Conservation (phyloP, 92 coral and sea anemone species). For the Pocillopora meandrina region DNA sequence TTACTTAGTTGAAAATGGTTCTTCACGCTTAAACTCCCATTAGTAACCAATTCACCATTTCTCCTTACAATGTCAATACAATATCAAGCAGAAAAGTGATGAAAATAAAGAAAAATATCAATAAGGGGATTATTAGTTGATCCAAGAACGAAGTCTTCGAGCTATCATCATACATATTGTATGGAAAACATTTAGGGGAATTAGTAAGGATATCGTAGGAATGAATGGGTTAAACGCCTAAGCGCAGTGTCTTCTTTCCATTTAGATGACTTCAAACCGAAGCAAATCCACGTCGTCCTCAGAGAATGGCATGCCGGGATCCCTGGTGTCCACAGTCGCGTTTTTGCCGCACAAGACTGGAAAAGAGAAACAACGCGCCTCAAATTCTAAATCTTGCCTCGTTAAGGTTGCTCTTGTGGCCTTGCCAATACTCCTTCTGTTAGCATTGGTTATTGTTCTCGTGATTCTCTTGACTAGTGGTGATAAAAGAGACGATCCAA, state of each 20-base stretch:
- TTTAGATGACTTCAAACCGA: conserved; percentile 31
- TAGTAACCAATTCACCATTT: no score
- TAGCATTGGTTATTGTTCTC: conserved; percentile 36
- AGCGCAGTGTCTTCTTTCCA: not conserved
- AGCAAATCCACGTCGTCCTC: conserved; percentile 22
- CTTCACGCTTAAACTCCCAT: no score
- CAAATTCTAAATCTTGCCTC: not conserved
- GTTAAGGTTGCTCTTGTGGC: conserved; percentile 17
- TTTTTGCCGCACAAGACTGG: conserved; percentile 21
- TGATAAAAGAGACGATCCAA: conserved; percentile 6
- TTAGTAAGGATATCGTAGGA: no score
- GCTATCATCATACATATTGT: no score
- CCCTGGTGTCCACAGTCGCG: conserved; percentile 26
- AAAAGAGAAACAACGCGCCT: not conserved
- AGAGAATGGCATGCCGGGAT: conserved; percentile 23
- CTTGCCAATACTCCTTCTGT: conserved; percentile 30
- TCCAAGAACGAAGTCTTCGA: no score
- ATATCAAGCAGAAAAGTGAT: no score
- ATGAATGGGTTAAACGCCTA: not conserved
- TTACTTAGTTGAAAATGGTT: no score
- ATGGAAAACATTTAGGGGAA: no score
- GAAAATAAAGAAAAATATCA: no score
- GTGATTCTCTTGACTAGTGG: conserved; percentile 29
- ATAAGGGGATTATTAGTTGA: no score
- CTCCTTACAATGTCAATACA: no score